Conservation (phyloP, 2,888 invertebrate genomes). For the Eristalis arbustorum region DNA sequence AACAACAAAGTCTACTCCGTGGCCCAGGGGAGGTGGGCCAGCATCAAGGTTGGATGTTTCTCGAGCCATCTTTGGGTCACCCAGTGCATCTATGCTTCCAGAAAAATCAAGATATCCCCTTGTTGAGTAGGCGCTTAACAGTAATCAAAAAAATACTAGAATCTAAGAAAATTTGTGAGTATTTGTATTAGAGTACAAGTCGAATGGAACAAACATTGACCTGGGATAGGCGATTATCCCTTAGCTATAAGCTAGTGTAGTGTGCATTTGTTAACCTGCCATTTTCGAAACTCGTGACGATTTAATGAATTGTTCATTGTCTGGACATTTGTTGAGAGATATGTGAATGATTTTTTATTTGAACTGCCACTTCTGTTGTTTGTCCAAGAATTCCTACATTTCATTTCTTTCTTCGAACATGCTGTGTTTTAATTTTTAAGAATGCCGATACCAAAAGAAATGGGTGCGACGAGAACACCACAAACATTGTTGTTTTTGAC, state of each 20-base stretch:
- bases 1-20: too few species aligned
- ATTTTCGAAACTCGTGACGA: constrained; percentile 51
- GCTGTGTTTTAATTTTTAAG: background rate
- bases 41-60: too few species aligned
- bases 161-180: background rate
- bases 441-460: constrained; percentile 12
- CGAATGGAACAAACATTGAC: background rate
- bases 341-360: background rate
- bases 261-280: constrained; percentile 21
- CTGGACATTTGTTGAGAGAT: constrained; percentile 8
- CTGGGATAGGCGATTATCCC: background rate
- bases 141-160: background rate
- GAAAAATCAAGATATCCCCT: background rate
- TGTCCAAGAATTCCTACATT: background rate
- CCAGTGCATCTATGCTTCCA: constrained; percentile 37
- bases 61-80: too few species aligned
- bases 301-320: constrained; percentile 12
- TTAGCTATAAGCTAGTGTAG: background rate
- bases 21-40: background rate
- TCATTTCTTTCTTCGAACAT: background rate
- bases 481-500: background rate
- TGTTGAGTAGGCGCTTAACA: background rate
- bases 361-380: constrained; percentile 6
- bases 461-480: background rate
- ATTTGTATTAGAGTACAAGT: background rate